Evolutionary conservation across 2,888 invertebrate species (phyloP).

Genomic region (Acanthosepion esculentum): DNA sequence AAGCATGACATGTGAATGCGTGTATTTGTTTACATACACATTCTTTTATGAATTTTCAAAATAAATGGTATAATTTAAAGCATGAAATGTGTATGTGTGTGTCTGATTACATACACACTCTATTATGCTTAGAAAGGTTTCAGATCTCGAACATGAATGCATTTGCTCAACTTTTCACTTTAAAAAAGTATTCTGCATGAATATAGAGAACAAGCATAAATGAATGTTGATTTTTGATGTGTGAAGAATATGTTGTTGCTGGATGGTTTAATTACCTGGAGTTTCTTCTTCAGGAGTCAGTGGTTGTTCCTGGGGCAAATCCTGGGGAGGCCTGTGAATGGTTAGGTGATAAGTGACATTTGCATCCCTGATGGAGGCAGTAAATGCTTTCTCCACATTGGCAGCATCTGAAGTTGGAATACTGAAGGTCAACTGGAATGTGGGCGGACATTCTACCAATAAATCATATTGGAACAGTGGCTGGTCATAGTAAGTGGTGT

Average conservation of each 20-base stretch:
- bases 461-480: slow-evolving; percentile 68
- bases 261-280: slow-evolving; percentile 34
- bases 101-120: no score
- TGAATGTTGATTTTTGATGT: no score
- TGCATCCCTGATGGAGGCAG: slow-evolving; percentile 59
- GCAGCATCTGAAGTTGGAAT: slow-evolving; percentile 66
- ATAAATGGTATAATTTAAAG: no score
- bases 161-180: no score
- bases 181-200: no score
- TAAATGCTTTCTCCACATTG: slow-evolving; percentile 60
- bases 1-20: background rate
- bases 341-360: slow-evolving; percentile 57
- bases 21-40: background rate
- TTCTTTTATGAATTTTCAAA: no score
- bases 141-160: no score
- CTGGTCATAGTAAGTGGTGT: slow-evolving; percentile 63
- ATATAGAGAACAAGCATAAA: no score
- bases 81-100: no score
- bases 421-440: slow-evolving; percentile 65
- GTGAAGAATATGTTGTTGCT: background rate
- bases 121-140: no score
- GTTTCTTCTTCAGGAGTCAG: slow-evolving; percentile 42
- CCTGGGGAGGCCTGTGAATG: slow-evolving; percentile 58
- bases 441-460: slow-evolving; percentile 67
- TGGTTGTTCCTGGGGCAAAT: slow-evolving; percentile 40